Evolutionary conservation across 2,113 vertebrate genomes (phyloP).

Genomic region (Phoxinus phoxinus): DNA sequence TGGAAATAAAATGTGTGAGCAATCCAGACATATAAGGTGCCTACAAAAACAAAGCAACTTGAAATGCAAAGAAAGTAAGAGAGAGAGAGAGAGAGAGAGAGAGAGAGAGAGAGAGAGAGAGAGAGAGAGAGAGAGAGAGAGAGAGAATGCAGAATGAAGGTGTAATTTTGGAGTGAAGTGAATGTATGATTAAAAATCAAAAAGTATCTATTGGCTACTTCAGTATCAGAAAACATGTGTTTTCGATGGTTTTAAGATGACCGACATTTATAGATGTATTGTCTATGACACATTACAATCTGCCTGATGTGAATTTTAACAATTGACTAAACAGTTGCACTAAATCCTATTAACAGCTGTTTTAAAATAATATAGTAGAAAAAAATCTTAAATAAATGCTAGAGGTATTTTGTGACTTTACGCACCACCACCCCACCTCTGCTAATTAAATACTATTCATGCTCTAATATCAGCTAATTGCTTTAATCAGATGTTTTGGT

Average conservation of each 20-base stretch:
- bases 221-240: neutral
- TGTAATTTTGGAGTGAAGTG: neutral
- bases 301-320: neutral
- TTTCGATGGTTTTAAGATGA: neutral
- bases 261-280: neutral
- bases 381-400: neutral
- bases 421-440: neutral
- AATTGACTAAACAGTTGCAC: neutral
- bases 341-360: neutral
- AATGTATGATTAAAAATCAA: neutral
- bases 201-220: neutral
- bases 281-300: neutral
- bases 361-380: neutral
- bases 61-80: neutral
- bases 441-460: constrained; percentile 15
- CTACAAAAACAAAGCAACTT: neutral
- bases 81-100: neutral
- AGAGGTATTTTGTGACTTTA: neutral
- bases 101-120: neutral
- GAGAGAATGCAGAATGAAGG: neutral
- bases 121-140: neutral
- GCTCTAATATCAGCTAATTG: constrained; percentile 38
- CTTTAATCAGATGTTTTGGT: constrained; percentile 31
- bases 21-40: neutral
- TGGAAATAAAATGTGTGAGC: neutral